A percentile compares a stretch with the other conserved stretches of the same genome.
Evolutionary conservation across 2,113 vertebrate species (phyloP).

Genomic region (Aramus guarauna): DNA sequence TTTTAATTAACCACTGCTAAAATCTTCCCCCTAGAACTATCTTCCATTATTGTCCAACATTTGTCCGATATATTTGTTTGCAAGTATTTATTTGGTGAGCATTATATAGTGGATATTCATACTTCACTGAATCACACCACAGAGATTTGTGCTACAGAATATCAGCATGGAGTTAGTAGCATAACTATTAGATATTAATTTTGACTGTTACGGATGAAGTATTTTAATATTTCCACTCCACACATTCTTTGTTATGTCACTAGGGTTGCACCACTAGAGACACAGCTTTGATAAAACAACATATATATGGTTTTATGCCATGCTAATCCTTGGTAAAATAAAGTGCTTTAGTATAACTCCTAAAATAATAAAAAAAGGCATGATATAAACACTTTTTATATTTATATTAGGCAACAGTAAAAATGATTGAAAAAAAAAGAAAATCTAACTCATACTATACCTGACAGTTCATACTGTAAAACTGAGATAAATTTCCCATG

Average conservation of each 20-base stretch:
- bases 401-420: neutral
- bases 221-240: neutral
- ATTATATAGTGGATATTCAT: neutral
- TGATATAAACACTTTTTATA: neutral
- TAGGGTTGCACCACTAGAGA: neutral
- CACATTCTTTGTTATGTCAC: neutral
- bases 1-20: neutral
- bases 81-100: neutral
- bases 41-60: neutral
- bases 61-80: neutral
- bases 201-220: neutral
- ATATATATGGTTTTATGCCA: neutral
- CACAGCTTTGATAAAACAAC: neutral
- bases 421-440: neutral
- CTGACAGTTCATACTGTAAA: neutral
- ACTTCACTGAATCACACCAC: neutral
- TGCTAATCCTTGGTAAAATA: neutral
- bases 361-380: neutral
- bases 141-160: neutral
- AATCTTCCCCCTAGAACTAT: neutral
- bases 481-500: neutral
- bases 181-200: neutral
- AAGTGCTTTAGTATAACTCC: neutral
- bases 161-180: neutral
- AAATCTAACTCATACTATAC: neutral